phyloP scores from a whole-genome alignment of 2,113 vertebrate genomes.

The Sminthopsis crassicaudata region DNA sequence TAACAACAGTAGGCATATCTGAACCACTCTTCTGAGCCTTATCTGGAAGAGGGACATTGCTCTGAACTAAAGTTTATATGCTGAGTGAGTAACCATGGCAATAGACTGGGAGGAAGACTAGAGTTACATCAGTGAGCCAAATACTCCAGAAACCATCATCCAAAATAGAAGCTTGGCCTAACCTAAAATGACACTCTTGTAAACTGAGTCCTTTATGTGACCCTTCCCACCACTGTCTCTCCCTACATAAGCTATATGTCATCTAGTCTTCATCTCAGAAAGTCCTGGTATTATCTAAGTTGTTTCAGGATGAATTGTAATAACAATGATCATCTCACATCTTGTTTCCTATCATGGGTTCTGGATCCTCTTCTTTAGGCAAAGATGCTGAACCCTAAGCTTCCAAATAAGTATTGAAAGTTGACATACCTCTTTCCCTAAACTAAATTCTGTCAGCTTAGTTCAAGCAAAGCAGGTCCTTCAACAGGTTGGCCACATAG shows the following conservation, averaged over 20 bases:
- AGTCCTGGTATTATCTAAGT: neutral
- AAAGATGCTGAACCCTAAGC: neutral
- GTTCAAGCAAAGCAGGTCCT: neutral
- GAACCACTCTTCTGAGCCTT: neutral
- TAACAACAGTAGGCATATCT: neutral
- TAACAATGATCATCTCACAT: neutral
- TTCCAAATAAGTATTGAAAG: neutral
- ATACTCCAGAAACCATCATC: neutral
- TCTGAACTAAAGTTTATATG: neutral
- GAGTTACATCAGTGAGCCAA: neutral
- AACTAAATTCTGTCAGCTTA: neutral
- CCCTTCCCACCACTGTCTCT: neutral
- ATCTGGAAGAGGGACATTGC: neutral
- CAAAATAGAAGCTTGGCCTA: neutral
- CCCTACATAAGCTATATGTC: neutral
- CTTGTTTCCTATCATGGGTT: neutral
- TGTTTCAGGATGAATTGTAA: neutral
- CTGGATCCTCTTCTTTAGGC: neutral
- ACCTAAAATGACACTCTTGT: neutral
- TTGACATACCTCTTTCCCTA: neutral
- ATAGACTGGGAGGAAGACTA: neutral
- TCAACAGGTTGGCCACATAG: neutral
- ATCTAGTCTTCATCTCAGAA: neutral
- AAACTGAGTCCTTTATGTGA: neutral
- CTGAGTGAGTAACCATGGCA: neutral